Base-by-base conservation (phyloP, 1,140 invertebrate genomes). In the Drosophila busckii region DNA sequence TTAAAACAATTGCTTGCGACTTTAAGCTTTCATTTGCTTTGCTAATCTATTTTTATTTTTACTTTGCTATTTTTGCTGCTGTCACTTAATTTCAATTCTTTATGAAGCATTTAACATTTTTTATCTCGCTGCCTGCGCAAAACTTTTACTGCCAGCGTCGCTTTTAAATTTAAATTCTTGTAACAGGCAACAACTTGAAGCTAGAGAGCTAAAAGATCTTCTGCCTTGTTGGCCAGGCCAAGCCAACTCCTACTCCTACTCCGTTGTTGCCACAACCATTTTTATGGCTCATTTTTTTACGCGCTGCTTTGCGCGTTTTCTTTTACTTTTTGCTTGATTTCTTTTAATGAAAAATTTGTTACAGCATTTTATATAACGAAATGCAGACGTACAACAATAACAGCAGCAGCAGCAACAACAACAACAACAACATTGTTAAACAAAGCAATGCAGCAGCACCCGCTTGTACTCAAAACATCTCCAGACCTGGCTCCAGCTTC, bases 341-440 rank as follows among this genome's bases (percentile, higher is more conserved):
- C 68, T 82, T 78, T 80, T 80, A 80, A 80, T 80, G 73, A 80
- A 80, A 80, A 80, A 80, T 80, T 80, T 80, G 73, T 82, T 69
- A 65, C 73, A 80, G 26, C 64, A 46, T 78, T 78, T 80, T 82
- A 82, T 78, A 56, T 78, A 82, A 78, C 71, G 73, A 82, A 80
- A 78, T 80, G 71, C 73, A 67, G 62, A 71, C 54, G 49, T 8
- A 15, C 22, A n/a, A 23, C 22, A n/a, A 0, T 15, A 8, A 29
- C 41, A 29, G 49, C 17, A 10, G 22, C 5, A 10, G 13, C 49
- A 32, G 49, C 22, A 48, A 38, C 69, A 54, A 54, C 59, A 75
- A 68, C 52, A 68, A 37, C 68, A 75, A 58, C 75, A 75, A 82
- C 73, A 73, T 82, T 80, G 73, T 82, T 61, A 54, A 59, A 68